These are phyloP conservation scores for Okamejei kenojei DNA, from an alignment of 2,797 vertebrate species.

Conservation along the genomic window DNA sequence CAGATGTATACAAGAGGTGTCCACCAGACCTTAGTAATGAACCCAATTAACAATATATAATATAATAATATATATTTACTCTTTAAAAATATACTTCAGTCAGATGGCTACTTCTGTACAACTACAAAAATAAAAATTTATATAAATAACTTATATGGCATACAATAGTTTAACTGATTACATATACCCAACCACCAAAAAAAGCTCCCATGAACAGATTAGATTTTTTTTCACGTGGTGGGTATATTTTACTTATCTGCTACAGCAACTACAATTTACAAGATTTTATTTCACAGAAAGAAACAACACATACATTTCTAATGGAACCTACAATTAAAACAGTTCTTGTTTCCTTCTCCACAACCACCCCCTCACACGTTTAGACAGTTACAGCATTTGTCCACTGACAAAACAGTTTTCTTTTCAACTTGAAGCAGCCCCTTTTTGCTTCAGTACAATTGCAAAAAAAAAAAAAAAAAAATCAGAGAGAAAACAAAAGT, in stretches of 20 bases:
- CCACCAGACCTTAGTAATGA: constrained; percentile 50
- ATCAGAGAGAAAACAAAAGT: constrained; percentile 6
- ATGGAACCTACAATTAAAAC: constrained; percentile 42
- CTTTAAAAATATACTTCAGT: constrained; percentile 98
- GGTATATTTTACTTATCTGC: constrained; percentile 45
- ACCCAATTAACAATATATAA: constrained; percentile 81
- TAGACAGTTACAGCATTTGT: constrained; percentile 56
- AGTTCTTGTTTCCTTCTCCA: constrained; percentile 47
- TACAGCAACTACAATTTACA: constrained; percentile 37
- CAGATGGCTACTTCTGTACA: constrained; percentile 87
- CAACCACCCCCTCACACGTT: constrained; percentile 50
- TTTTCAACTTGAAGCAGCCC: constrained; percentile 62
- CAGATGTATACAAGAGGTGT: constrained; percentile 49
- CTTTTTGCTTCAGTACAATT: constrained; percentile 48
- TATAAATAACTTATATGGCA: constrained; percentile 99
- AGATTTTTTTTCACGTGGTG: constrained; percentile 28
- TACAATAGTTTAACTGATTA: constrained; percentile 70
- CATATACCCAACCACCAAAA: constrained; percentile 46
- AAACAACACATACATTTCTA: constrained; percentile 17
- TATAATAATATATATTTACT: constrained; percentile 85
- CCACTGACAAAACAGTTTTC: constrained; percentile 47
- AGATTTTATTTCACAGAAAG: constrained; percentile 33
- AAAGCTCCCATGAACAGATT: constrained; percentile 37
- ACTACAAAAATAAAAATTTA: constrained; percentile 99
- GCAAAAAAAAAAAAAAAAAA: not conserved